Evolutionary conservation across 2,113 vertebrate species (phyloP), one percentile per base, ranked within the genome.

Genomic region (Tychaedon coryphoeus): DNA sequence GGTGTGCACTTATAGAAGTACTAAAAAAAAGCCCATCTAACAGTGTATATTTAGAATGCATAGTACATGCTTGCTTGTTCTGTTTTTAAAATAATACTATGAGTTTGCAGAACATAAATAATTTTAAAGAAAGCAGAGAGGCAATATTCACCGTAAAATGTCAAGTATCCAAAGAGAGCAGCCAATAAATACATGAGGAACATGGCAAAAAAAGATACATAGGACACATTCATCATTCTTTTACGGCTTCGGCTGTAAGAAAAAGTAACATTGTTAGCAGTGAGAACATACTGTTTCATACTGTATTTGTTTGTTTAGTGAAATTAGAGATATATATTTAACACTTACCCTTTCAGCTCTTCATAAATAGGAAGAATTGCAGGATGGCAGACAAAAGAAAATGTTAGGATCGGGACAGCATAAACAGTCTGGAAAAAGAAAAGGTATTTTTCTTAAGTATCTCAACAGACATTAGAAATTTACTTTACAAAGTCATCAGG

Each of bases 361-460:
- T 99, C 98, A 45, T 99, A 99, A 97, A 99, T 99, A 86, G 99
- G 99, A 96, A 99, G 98, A 95, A 99, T 98, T 74, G 99, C 99
- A 47, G 99, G 99, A 95, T 99, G 99, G 92, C 99, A 99, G 84
- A 99, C 99, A 42, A 99, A 99, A 66, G 99, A 99, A 74, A 99
- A 99, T 8, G 98, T 99, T 93, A 99, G 96, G 97, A 99, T 99
- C 29, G 99, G 99, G 72, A 99, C 97, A 34, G 99, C 99, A 48
- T 99, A 99, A 51, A 99, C 99, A 4, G 99, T 99, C 99, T 99
- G 96, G 7, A 98, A 98, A 96, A 98, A 95, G 94, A 71, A 50
- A 50, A 26, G 26, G 51, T 10, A 47, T 18, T 9, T 77, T 82
- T 81, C 29, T 72, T 91, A 57, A 95, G 33, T 40, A 87, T 83